These are phyloP conservation scores for Leucoma salicis DNA, from an alignment of 2,888 invertebrate species.

Conservation along the genomic window DNA sequence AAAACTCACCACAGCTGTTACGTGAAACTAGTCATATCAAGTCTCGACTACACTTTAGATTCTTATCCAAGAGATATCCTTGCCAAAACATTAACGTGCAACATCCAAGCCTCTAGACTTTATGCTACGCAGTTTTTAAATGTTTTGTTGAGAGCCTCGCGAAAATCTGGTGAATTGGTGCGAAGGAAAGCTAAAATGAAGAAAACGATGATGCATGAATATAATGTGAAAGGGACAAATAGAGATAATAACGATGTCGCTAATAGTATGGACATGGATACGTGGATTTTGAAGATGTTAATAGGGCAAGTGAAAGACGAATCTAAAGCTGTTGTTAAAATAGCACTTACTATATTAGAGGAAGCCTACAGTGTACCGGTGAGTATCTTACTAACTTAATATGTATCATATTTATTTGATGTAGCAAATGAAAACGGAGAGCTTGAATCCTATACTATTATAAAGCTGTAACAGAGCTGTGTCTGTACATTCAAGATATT, in stretches of 20 bases:
- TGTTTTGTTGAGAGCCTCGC: conserved; percentile 89
- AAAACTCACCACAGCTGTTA: conserved; percentile 95
- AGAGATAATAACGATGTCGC: conserved; percentile 47
- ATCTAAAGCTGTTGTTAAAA: conserved; percentile 89
- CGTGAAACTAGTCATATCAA: conserved; percentile 95
- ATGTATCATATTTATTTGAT: too few species aligned
- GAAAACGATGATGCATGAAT: conserved; percentile 56
- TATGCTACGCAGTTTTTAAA: conserved; percentile 96
- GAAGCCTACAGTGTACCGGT: conserved; percentile 96
- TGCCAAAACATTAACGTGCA: conserved; percentile 81
- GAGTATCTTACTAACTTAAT: too few species aligned
- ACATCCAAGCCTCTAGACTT: conserved; percentile 82
- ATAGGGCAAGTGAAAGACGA: conserved; percentile 93
- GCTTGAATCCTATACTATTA: too few species aligned
- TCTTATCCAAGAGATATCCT: conserved; percentile 86
- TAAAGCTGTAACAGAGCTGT: too few species aligned
- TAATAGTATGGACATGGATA: conserved; percentile 84
- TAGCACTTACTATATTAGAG: conserved; percentile 91
- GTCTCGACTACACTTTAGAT: conserved; percentile 92
- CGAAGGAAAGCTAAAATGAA: conserved; percentile 69
- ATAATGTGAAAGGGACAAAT: conserved; percentile 50
- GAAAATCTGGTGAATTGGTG: conserved; percentile 67
- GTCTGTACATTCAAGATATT: too few species aligned
- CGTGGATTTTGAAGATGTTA: conserved; percentile 94
- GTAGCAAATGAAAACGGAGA: too few species aligned